These are phyloP conservation scores for Gopherus flavomarginatus DNA, from an alignment of 2,113 vertebrate genomes.

Conservation along the genomic window DNA sequence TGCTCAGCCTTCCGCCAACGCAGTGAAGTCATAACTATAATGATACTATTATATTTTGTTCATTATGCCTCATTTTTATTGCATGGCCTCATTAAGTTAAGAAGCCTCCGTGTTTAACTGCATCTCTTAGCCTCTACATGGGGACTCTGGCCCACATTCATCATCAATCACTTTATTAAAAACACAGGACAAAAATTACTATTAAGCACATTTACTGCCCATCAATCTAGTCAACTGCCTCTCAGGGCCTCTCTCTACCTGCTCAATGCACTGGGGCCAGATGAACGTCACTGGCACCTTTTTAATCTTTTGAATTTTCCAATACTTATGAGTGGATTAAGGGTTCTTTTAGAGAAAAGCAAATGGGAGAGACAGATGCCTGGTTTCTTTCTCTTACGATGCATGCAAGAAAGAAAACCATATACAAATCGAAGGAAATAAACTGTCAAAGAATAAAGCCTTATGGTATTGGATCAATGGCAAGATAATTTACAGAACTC, in stretches of 20 bases:
- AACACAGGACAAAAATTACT: conserved; percentile 64
- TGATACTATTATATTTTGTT: conserved; percentile 45
- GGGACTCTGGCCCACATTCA: conserved; percentile 39
- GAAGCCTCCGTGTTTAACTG: conserved; percentile 63
- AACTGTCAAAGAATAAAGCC: background rate
- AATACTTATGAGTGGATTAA: conserved; percentile 27
- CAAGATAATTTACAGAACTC: background rate
- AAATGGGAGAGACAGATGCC: background rate
- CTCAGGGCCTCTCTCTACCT: conserved; percentile 45
- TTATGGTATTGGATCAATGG: background rate
- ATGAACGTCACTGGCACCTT: conserved; percentile 15
- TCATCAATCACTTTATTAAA: conserved; percentile 47
- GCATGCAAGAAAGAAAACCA: background rate
- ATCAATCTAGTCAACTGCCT: conserved; percentile 57
- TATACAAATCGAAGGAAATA: background rate
- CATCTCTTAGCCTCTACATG: conserved; percentile 42
- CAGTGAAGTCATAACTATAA: conserved; percentile 9
- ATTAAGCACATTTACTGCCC: conserved; percentile 31
- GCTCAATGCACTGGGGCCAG: conserved; percentile 38
- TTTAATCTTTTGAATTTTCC: conserved; percentile 2
- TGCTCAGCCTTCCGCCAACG: background rate
- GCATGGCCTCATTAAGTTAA: conserved; percentile 58
- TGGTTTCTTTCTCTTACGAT: rapidly evolving
- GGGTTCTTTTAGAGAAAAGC: background rate
- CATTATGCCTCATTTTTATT: conserved; percentile 62